Percentiles rank a stretch among this genome's conserved stretches.
Evolutionary conservation across 2,888 invertebrate species (phyloP).

Genomic region (Toxonevra muliebris): DNA sequence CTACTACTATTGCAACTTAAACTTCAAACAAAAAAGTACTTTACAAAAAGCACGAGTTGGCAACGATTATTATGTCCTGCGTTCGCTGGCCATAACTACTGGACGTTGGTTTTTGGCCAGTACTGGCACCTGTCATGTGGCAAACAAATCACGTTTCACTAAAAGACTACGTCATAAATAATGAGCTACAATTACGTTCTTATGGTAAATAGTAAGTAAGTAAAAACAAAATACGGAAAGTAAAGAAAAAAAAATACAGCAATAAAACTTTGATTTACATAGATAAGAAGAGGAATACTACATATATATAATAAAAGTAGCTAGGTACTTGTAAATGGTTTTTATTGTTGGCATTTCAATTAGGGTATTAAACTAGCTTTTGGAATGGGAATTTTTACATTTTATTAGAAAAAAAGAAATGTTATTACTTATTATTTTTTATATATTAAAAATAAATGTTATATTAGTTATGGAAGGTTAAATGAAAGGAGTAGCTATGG

Average conservation of each 20-base stretch:
- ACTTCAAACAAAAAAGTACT: no score
- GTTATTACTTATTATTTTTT: no score
- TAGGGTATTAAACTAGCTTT: background rate
- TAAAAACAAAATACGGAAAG: background rate
- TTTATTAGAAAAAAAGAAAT: no score
- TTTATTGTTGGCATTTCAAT: constrained; percentile 15
- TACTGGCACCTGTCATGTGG: background rate
- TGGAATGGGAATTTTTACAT: no score
- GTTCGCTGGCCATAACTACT: no score
- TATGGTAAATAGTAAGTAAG: background rate
- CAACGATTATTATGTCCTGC: no score
- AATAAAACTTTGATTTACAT: constrained; percentile 7
- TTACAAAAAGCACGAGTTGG: no score
- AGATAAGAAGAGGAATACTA: background rate
- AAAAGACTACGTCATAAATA: constrained; percentile 26
- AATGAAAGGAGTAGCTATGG: no score
- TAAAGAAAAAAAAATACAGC: background rate
- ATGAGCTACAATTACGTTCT: background rate
- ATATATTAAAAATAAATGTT: no score
- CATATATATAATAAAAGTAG: background rate
- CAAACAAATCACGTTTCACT: constrained; percentile 22
- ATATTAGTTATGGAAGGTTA: no score
- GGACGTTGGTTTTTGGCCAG: background rate
- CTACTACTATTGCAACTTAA: background rate
- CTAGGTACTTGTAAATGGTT: constrained; percentile 11